Percentiles rank a stretch among this genome's conserved stretches.
Evolutionary conservation across 2,113 vertebrate species (phyloP).

Genomic region (Oxyruncus cristatus): DNA sequence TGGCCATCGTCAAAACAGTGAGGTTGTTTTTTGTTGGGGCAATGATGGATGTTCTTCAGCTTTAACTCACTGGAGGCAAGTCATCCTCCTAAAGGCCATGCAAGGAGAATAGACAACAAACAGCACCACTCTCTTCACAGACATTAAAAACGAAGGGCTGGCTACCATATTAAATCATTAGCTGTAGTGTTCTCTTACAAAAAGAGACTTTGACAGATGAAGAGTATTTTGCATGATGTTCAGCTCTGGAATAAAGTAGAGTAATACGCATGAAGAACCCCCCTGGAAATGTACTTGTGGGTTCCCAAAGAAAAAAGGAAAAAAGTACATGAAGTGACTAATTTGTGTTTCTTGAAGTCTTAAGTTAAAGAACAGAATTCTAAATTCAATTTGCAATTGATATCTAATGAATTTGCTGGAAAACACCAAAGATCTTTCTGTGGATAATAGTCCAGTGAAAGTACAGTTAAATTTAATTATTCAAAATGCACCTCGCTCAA

Average conservation of each 20-base stretch:
- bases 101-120: neutral
- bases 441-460: neutral
- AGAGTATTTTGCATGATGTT: neutral
- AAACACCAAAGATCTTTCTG: neutral
- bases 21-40: rapidly evolving
- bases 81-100: neutral
- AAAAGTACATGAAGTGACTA: neutral
- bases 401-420: neutral
- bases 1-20: neutral
- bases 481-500: neutral
- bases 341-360: neutral
- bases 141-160: neutral
- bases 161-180: neutral
- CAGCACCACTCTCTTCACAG: neutral
- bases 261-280: neutral
- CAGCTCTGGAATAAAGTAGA: neutral
- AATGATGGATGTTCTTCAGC: neutral
- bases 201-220: neutral
- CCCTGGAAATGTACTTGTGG: neutral
- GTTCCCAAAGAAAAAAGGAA: neutral
- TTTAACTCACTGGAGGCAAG: neutral
- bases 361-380: neutral
- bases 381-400: neutral
- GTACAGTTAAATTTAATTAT: neutral
- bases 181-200: neutral